Evolutionary conservation across 1,140 invertebrate species (phyloP), one percentile per base, ranked within the genome.

Genomic region (Anthonomus grandis): DNA sequence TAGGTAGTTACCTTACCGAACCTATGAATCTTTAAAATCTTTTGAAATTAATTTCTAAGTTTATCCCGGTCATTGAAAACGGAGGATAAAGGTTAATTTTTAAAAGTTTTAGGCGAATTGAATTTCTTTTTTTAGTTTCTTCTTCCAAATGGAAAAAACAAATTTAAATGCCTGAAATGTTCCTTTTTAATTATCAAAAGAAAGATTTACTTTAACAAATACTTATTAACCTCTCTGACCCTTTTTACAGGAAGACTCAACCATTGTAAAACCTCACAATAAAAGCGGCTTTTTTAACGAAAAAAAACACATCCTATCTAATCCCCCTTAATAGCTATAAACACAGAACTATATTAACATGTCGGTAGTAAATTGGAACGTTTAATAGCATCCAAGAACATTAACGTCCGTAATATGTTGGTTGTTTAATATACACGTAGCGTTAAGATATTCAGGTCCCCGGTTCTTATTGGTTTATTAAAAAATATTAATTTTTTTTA

Each of bases 381-480:
- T 64, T 66, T 66, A 66, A 62, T 64, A 61, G 51, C 60, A 25
- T 19, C 39, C 31, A 51, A 44, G 42, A 57, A 60, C 59, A 60
- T 66, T 64, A 66, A 64, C 50, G 56, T 57, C 53, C 34, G 62
- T 60, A 62, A 66, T 63, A 60, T 63, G 64, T 62, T 61, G 62
- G 59, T 66, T 66, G 59, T 66, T 66, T 64, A 66, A 64, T 59
- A 62, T 62, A 64, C 60, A 61, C 56, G 64, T 55, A 58, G 62
- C 63, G 63, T 63, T 65, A 65, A 65, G 39, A 65, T 66, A 62
- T 66, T 62, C 57, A 64, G 60, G 64, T 60, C 59, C 54, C 41
- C 45, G 31, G n/a, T 37, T 56, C 57, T 38, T 61, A 61, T 64
- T 57, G 64, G 62, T 65, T 65, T 63, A 65, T 65, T 64, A 64